Conservation (phyloP, 2,113 vertebrate species). For the Pseudorhombus dupliciocellatus region DNA sequence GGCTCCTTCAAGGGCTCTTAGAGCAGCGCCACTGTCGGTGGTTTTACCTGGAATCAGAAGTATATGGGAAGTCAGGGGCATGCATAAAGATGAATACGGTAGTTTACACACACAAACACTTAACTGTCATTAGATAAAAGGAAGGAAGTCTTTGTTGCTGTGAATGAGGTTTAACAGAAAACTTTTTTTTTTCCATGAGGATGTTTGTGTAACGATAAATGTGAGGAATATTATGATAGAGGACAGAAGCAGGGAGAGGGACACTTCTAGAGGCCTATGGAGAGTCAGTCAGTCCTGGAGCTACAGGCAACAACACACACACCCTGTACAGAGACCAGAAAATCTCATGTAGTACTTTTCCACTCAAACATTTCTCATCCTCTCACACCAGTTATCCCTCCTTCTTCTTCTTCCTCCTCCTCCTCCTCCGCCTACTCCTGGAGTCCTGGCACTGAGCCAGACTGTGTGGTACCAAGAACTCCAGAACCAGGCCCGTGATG, state of each 20-base stretch:
- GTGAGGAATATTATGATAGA: background rate
- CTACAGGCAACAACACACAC: conserved; percentile 7
- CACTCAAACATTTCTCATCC: conserved; percentile 63
- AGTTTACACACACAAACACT: background rate
- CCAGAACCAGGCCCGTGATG: conserved; percentile 39
- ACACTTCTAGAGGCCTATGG: background rate
- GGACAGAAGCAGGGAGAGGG: background rate
- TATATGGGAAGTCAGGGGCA: background rate
- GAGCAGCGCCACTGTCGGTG: conserved; percentile 57
- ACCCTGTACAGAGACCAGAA: conserved; percentile 10
- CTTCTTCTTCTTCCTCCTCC: conserved; percentile 2
- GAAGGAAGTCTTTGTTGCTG: background rate
- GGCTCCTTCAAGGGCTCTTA: conserved; percentile 77
- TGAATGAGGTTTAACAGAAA: background rate
- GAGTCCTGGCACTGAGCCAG: conserved; percentile 58
- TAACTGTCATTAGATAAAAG: background rate
- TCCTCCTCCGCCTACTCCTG: conserved; percentile 14
- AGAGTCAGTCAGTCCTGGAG: conserved; percentile 30
- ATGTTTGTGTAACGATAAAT: background rate
- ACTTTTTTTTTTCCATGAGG: no score
- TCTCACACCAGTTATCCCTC: conserved; percentile 44
- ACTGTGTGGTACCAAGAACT: conserved; percentile 49
- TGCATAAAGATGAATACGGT: no score
- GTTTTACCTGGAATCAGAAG: conserved; percentile 67
- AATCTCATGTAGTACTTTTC: conserved; percentile 75